Base-by-base conservation (phyloP, 2,888 invertebrate species). In the Adelognathus sp. region DNA sequence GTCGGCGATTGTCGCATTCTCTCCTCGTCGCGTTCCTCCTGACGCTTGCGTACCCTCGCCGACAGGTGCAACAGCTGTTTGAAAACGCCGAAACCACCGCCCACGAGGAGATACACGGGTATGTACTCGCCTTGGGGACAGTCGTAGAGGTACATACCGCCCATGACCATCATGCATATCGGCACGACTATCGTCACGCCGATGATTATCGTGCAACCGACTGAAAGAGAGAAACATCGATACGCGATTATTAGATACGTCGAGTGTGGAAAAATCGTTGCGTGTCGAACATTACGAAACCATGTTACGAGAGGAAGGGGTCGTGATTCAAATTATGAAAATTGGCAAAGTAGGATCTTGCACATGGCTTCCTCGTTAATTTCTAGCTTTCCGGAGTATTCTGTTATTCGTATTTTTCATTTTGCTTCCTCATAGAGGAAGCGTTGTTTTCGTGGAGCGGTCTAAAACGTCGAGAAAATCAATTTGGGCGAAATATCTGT, bases 81-180 rank as follows among this genome's bases (percentile, higher is more conserved):
- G 67, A 95, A 89, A 66, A 95, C 92, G n/a, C 94, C 94, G 87
- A 95, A 94, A 54, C 92, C 92, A 66, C 95, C 95, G 84, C 94
- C 94, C 79, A 95, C 94, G 83, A 95, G 91, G 85, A 95, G 92
- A 90, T 95, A 95, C 63, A 95, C 93, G 27, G 95, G 95, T 89
- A 95, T 95, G 89, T 94, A 94, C 88, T 93, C 93, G 80, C 94
- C 94, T 84, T 93, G 93, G 1, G 94, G 94, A 88, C 95, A 95
- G 75, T 95, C 93, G 86, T 95, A 90, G 81, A 94, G 90, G 90
- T 95, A 94, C 46, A 94, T 88, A 27, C 93, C 92, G 60, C 95
- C 95, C 87, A 95, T 94, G 18, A 94, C 92, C 82, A 95, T 94
- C 95, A 95, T 95, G 82, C 94, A 93, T 81, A 95, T 92, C 64